These are phyloP conservation scores for Gopherus evgoodei DNA, from an alignment of 2,113 vertebrate genomes.

Conservation along the genomic window DNA sequence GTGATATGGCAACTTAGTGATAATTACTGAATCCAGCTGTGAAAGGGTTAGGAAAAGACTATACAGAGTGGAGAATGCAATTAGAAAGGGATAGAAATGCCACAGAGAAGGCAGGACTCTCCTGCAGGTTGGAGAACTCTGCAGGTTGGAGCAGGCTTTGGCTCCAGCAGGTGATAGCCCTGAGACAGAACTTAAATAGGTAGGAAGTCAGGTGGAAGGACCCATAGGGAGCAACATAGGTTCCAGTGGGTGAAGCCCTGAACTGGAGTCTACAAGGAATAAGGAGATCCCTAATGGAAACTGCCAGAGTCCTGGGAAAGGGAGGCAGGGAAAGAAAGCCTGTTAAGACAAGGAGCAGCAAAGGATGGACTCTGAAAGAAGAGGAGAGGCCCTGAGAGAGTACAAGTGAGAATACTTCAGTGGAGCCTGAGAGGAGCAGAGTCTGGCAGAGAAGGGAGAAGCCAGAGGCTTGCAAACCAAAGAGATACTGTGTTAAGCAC, in stretches of 20 bases:
- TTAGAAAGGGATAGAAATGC: neutral
- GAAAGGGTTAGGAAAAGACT: neutral
- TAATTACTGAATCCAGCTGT: neutral
- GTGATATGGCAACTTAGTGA: neutral
- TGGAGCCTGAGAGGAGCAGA: neutral
- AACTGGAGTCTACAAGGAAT: neutral
- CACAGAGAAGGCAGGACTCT: neutral
- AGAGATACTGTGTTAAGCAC: neutral
- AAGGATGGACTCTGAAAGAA: neutral
- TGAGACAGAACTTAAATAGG: neutral
- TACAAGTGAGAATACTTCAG: neutral
- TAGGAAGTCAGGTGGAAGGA: neutral
- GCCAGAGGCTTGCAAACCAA: neutral
- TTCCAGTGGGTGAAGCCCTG: neutral
- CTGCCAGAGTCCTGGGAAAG: neutral
- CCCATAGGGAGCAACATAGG: neutral
- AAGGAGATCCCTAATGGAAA: neutral
- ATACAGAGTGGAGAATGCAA: neutral
- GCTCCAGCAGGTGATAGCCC: neutral
- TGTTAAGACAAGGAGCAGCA: neutral
- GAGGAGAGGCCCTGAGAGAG: neutral
- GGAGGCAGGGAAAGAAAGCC: neutral
- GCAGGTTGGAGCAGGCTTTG: neutral
- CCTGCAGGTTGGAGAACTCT: neutral
- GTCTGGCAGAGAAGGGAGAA: too few relatives aligned